Base-by-base conservation (phyloP, 1,140 invertebrate genomes). In the Solenopsis fugax region DNA sequence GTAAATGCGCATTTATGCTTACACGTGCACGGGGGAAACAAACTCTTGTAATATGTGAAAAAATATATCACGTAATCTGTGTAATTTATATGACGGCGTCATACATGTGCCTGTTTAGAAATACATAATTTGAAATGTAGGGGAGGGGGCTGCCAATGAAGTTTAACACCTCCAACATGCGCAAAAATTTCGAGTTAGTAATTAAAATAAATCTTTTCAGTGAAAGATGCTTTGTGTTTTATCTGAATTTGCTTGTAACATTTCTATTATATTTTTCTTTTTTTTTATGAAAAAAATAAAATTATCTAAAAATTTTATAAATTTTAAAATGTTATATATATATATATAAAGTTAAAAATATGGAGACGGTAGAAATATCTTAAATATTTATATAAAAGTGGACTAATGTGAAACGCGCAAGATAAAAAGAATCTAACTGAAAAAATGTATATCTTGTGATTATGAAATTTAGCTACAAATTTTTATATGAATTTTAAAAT, bases 391-490 rank as follows among this genome's bases (percentile, higher is more conserved):
- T 24, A 69, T 69, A 69, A 69, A 69, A 69, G 2, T 0, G 10
- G 10, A n/a, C 2, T 0, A 18, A 64, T 21, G 29, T 21, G 4
- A n/a, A 67, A 67, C 1, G 1, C 9, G 10, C 12, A 67, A 67
- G 5, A 21, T 13, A 21, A 41, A 21, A 67, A 21, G 34, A 10
- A 18, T 34, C 4, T 64, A 34, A 62, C 0, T 62, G 29, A 34
- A 62, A 16, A 69, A n/a, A 41, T 65, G 2, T 3, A 12, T 65
- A 62, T 65, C 6, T 41, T 21, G 24, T 5, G 9, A 48, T 69
- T 48, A 69, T 6, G 21, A 69, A 67, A 67, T 69, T 29, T n/a
- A 29, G n/a, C n/a, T 37, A 21, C 45, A 67, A 67, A 67, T 45
- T 41, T 58, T 58, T 24, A 37, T n/a, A 13, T 13, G 1, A 29